phyloP scores from a whole-genome alignment of 35 echinoderm and acorn worm genomes.

The Anneissia japonica region DNA sequence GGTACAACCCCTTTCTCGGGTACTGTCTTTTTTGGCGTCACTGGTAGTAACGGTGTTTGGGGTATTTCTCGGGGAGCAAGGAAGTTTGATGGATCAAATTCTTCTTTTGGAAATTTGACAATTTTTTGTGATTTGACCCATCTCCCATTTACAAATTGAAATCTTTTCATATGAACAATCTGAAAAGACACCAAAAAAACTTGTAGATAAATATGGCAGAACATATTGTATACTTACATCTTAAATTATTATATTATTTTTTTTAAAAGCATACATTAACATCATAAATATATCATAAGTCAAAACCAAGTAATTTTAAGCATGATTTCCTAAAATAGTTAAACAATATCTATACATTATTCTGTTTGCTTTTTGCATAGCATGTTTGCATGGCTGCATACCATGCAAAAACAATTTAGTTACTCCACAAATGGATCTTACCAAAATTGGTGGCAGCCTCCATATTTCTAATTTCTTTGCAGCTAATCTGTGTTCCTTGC shows the following conservation, averaged over 20 bases:
- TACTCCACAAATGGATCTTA: slow-evolving; percentile 26
- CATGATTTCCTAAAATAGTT: no score
- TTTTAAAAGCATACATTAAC: no score
- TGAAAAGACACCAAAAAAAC: slow-evolving; percentile 29
- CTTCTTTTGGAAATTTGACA: slow-evolving; percentile 88
- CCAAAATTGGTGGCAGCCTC: slow-evolving; percentile 90
- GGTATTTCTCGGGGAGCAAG: slow-evolving; percentile 44
- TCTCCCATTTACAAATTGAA: slow-evolving; percentile 97
- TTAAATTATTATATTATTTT: no score
- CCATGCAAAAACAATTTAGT: not conserved
- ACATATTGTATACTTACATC: no score
- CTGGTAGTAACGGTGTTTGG: slow-evolving; percentile 22
- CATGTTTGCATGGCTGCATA: no score
- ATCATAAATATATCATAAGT: no score
- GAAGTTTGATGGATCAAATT: slow-evolving; percentile 90
- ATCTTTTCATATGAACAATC: slow-evolving; percentile 97
- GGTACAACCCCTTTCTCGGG: not conserved
- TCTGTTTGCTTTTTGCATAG: no score
- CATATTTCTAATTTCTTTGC: slow-evolving; percentile 92
- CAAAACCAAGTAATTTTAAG: no score
- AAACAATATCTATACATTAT: no score
- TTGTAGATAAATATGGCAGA: not conserved
- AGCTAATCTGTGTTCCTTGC: slow-evolving; percentile 83
- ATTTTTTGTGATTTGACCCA: slow-evolving; percentile 99
- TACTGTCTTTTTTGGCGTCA: not conserved